phyloP scores from a whole-genome alignment of 1,140 invertebrate genomes.

The Platorchestia sp. region DNA sequence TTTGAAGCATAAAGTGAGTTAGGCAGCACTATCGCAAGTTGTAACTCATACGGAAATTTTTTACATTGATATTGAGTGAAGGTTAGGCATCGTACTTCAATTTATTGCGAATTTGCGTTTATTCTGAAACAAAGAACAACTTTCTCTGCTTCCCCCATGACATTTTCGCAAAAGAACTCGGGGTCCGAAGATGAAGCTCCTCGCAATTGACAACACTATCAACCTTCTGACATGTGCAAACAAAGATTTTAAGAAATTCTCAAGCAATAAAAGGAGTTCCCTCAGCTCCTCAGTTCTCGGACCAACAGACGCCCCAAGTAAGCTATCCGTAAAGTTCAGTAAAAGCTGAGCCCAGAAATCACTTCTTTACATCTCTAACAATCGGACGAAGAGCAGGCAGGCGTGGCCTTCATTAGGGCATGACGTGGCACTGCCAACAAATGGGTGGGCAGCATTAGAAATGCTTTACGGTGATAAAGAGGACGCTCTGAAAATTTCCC shows the following conservation, averaged over 20 bases:
- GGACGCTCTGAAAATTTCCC: neutral
- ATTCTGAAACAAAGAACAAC: no score
- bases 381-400: neutral
- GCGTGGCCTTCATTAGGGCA: slow-evolving; percentile 4
- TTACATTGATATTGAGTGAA: no score
- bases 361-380: neutral
- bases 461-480: neutral
- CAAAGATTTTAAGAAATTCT: neutral
- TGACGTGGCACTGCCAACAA: neutral
- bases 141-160: no score
- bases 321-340: neutral
- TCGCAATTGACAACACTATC: neutral
- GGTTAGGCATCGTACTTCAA: no score
- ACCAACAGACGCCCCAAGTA: neutral
- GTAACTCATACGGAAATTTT: no score
- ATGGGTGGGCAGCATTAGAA: neutral
- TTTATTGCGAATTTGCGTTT: no score
- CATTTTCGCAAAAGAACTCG: no score
- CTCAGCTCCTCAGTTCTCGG: neutral
- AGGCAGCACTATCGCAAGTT: no score
- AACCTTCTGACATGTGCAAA: neutral
- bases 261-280: neutral
- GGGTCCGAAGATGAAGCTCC: no score
- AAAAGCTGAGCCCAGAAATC: neutral
- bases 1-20: no score